A percentile compares a stretch with the other conserved stretches of the same genome.
These are phyloP conservation scores for Dendrocincla fuliginosa DNA, from an alignment of 2,797 vertebrate genomes.

Conservation along the genomic window DNA sequence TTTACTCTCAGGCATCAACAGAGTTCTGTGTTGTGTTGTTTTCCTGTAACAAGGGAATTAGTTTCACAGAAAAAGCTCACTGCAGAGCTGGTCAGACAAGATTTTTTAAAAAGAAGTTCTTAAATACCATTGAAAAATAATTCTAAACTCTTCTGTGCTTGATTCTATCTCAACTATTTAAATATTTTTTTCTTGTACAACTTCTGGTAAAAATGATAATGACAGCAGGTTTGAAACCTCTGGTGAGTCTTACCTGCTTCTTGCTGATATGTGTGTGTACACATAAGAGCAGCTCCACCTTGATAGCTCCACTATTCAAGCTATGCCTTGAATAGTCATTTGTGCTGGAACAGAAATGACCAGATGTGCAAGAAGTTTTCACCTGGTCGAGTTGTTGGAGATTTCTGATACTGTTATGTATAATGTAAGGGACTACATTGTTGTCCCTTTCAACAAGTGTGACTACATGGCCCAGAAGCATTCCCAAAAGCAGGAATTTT, in stretches of 20 bases:
- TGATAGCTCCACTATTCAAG: too few species aligned
- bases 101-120: neutral
- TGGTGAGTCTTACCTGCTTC: neutral
- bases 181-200: neutral
- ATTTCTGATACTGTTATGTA: neutral
- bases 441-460: neutral
- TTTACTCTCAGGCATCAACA: neutral
- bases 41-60: neutral
- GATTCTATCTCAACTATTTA: neutral
- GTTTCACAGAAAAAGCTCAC: neutral
- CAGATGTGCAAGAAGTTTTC: neutral
- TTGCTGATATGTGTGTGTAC: neutral
- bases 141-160: neutral
- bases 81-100: neutral
- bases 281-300: neutral
- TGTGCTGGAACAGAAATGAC: neutral
- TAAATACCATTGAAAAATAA: neutral
- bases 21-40: neutral
- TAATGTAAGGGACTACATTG: too few species aligned
- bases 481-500: neutral
- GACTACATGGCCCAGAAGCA: neutral
- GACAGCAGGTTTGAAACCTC: neutral
- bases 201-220: neutral
- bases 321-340: neutral
- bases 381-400: neutral